A percentile compares a stretch with the other conserved stretches of the same genome.
Conservation (phyloP, 2,113 vertebrate genomes). For the Gadus macrocephalus region DNA sequence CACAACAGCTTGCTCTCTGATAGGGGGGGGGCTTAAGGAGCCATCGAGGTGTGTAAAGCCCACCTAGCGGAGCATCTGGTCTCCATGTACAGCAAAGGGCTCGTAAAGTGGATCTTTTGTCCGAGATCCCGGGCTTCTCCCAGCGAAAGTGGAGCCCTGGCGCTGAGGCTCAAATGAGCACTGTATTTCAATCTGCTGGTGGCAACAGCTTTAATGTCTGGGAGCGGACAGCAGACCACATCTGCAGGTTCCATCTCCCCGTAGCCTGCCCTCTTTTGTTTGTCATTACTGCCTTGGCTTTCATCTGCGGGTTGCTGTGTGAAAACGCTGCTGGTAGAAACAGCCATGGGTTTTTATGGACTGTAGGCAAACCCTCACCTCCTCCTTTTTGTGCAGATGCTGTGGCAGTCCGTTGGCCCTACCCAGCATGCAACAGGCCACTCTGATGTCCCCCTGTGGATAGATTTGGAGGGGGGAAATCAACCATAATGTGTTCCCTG, state of each 20-base stretch:
- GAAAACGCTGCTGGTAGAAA: conserved; percentile 38
- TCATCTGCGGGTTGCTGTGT: conserved; percentile 26
- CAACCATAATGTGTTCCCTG: conserved; percentile 9
- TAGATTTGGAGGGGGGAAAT: conserved; percentile 20
- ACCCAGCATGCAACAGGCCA: conserved; percentile 20
- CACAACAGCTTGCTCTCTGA: conserved; percentile 42
- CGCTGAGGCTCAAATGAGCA: conserved; percentile 29
- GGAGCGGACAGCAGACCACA: conserved; percentile 41
- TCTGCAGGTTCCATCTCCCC: conserved; percentile 50
- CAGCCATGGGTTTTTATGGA: conserved; percentile 23
- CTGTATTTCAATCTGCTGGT: conserved; percentile 50
- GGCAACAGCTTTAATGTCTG: conserved; percentile 40
- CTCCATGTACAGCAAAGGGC: conserved; percentile 24
- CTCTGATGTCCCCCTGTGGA: conserved; percentile 24
- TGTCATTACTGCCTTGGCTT: conserved; percentile 49
- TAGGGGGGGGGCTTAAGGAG: conserved; percentile 36
- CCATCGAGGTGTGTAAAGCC: conserved; percentile 45
- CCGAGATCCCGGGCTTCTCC: conserved; percentile 4
- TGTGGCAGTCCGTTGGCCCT: conserved; percentile 12
- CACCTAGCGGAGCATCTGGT: conserved; percentile 54
- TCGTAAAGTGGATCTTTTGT: conserved; percentile 49
- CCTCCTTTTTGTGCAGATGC: conserved; percentile 12
- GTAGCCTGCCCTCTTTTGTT: conserved; percentile 44
- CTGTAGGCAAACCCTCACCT: conserved; percentile 19
- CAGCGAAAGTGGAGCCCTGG: conserved; percentile 29